Evolutionary conservation across 2,797 vertebrate genomes (phyloP).

Genomic region (Streptopelia turtur): DNA sequence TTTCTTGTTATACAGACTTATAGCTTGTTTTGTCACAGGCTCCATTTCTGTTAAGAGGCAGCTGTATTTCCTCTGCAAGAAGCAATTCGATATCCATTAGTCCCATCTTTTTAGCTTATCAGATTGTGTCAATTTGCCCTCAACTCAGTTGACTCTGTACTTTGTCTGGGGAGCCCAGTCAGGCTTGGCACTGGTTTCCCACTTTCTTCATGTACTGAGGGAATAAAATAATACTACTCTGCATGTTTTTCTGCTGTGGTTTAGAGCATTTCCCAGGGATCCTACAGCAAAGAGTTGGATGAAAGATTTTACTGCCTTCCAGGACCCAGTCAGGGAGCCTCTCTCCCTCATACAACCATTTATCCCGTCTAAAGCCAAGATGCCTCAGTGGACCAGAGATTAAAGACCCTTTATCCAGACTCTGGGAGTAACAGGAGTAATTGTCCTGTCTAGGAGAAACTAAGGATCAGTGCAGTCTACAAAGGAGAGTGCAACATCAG

Average conservation of each 20-base stretch:
- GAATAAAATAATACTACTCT: background rate
- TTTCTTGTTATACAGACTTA: background rate
- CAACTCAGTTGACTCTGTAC: background rate
- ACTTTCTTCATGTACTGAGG: background rate
- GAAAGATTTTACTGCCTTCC: background rate
- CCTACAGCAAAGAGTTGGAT: background rate
- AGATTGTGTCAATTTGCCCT: background rate
- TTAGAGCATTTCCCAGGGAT: background rate
- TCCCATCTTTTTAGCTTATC: background rate
- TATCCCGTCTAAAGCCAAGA: background rate
- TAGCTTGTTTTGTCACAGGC: background rate
- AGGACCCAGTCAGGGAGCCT: background rate
- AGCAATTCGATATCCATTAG: background rate
- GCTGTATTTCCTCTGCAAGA: conserved; percentile 1
- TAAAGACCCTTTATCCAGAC: background rate
- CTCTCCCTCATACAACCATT: background rate
- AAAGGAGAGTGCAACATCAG: background rate
- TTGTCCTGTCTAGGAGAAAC: background rate
- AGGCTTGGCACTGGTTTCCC: background rate
- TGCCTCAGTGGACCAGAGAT: background rate
- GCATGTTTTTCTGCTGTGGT: background rate
- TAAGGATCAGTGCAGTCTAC: background rate
- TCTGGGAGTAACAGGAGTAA: background rate
- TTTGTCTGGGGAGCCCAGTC: background rate
- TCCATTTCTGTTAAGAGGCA: background rate